A percentile compares a stretch with the other conserved stretches of the same genome.
phyloP scores from a whole-genome alignment of 2,797 vertebrate genomes.

The Erithacus rubecula region DNA sequence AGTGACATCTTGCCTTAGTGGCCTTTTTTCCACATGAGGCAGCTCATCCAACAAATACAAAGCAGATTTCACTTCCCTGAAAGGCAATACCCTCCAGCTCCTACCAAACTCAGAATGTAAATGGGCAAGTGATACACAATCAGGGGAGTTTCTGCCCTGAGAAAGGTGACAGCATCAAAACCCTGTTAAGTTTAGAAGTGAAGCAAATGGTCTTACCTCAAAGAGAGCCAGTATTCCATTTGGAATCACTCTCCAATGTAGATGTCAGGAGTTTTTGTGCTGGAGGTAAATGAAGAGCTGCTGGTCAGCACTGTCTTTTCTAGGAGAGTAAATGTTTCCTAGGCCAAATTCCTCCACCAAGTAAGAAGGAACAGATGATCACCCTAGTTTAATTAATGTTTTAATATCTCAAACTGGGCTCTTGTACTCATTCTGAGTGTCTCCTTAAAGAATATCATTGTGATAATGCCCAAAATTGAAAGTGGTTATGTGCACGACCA shows the following conservation, averaged over 20 bases:
- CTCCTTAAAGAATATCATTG: neutral
- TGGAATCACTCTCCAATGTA: neutral
- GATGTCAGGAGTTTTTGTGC: neutral
- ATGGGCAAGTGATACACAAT: neutral
- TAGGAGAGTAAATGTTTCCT: neutral
- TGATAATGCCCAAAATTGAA: neutral
- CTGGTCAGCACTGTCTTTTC: neutral
- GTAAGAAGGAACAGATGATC: neutral
- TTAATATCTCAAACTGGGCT: neutral
- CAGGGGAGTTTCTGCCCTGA: neutral
- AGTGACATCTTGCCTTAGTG: neutral
- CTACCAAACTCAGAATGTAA: neutral
- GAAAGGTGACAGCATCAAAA: neutral
- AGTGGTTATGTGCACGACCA: rapidly evolving
- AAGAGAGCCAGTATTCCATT: neutral
- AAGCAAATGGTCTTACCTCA: neutral
- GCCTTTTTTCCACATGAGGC: neutral
- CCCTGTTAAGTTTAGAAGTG: neutral
- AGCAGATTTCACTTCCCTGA: neutral
- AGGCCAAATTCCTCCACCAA: neutral
- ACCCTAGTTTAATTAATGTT: neutral
- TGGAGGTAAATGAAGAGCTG: neutral
- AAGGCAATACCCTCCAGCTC: neutral
- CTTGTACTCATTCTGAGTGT: neutral
- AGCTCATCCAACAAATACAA: neutral